Conservation (phyloP, 1,140 invertebrate genomes). For the Druon quercuslanigerum region DNA sequence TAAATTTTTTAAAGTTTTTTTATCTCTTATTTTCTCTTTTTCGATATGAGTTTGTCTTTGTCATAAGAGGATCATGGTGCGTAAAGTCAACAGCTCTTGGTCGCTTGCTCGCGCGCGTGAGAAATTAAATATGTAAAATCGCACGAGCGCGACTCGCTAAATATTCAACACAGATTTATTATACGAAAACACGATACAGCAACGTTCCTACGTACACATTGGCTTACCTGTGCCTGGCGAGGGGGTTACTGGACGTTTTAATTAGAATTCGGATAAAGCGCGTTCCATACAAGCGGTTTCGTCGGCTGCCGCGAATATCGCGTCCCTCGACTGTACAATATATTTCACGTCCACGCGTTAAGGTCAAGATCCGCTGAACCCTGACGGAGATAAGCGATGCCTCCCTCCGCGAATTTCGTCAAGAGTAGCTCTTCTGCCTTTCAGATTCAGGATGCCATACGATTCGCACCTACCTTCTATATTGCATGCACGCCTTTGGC, state of each 20-base stretch:
- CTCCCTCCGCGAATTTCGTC: slow-evolving; percentile 15
- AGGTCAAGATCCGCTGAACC: slow-evolving; percentile 27
- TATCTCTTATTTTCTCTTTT: slow-evolving; percentile 1
- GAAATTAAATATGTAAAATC: slow-evolving; percentile 64
- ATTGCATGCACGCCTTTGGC: slow-evolving; percentile 19
- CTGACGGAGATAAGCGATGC: slow-evolving; percentile 25
- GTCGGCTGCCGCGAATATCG: not conserved
- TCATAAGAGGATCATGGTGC: slow-evolving; percentile 53
- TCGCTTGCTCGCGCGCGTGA: slow-evolving; percentile 38
- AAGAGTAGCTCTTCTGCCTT: slow-evolving; percentile 8
- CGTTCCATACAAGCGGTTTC: not conserved
- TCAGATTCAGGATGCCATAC: not conserved
- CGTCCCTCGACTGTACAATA: not conserved
- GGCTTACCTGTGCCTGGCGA: slow-evolving; percentile 41
- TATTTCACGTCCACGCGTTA: slow-evolving; percentile 21
- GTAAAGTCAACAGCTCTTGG: slow-evolving; percentile 54
- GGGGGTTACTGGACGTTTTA: slow-evolving; percentile 54
- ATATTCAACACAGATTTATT: slow-evolving; percentile 57
- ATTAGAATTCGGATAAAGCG: slow-evolving; percentile 38
- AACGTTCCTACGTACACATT: slow-evolving; percentile 26
- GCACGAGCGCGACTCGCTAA: slow-evolving; percentile 38
- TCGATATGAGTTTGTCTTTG: slow-evolving; percentile 15
- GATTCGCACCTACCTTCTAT: slow-evolving; percentile 22
- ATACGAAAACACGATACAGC: slow-evolving; percentile 49
- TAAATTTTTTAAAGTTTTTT: not conserved